Percentiles rank a stretch among this genome's conserved stretches.
Evolutionary conservation across 2,113 vertebrate species (phyloP).

Genomic region (Paramormyrops kingsleyae): DNA sequence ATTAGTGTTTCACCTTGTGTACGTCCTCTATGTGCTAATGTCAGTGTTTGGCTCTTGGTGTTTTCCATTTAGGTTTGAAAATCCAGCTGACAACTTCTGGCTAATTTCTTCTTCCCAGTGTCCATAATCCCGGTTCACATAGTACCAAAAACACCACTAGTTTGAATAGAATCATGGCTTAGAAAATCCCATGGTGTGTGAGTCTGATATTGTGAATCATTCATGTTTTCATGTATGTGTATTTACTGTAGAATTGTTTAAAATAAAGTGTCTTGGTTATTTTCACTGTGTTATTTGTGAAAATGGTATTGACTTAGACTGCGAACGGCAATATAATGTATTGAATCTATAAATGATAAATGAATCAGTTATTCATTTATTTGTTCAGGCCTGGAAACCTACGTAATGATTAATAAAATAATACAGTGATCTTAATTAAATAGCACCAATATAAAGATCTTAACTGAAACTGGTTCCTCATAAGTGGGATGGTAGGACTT

Average conservation of each 20-base stretch:
- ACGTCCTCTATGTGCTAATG: background rate
- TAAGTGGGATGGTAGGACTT: background rate
- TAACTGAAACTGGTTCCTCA: background rate
- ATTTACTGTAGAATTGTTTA: conserved; percentile 9
- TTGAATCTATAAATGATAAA: too few relatives aligned
- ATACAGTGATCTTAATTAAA: background rate
- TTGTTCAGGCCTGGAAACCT: background rate
- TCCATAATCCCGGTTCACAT: background rate
- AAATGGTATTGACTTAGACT: background rate
- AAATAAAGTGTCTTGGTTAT: conserved; percentile 16
- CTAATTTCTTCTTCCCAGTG: background rate
- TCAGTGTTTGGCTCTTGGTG: background rate
- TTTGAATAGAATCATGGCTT: background rate
- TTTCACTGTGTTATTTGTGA: conserved; percentile 1
- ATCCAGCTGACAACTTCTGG: background rate
- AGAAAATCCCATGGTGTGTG: background rate
- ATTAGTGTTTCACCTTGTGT: background rate
- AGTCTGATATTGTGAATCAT: conserved; percentile 13
- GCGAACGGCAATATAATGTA: background rate
- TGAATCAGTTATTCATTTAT: background rate
- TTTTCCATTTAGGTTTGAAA: conserved; percentile 4
- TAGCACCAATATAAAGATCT: background rate
- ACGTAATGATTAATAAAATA: background rate
- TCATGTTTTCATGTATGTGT: conserved; percentile 18
- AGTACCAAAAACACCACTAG: background rate